Percentiles rank a stretch among this genome's conserved stretches.
Evolutionary conservation across 2,113 vertebrate genomes (phyloP).

Genomic region (Calcarius ornatus): DNA sequence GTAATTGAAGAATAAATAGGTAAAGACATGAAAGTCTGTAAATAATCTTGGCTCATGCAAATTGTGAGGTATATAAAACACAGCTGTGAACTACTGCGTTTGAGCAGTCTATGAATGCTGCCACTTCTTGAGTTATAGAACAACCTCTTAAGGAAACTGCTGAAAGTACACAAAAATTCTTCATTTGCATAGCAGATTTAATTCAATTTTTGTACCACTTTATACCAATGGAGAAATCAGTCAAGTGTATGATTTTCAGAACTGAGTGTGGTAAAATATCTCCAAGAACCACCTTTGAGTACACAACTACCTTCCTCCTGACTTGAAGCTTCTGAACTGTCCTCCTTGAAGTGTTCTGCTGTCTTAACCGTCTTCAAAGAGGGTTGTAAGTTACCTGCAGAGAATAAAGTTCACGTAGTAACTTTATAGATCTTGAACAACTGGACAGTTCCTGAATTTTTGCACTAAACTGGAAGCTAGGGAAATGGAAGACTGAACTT

Average conservation of each 20-base stretch:
- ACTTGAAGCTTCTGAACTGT: constrained; percentile 93
- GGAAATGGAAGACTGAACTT: not conserved
- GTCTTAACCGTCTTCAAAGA: constrained; percentile 79
- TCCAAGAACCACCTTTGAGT: constrained; percentile 25
- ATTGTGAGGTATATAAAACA: not conserved
- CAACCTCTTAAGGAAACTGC: not conserved
- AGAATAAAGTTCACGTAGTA: constrained; percentile 61
- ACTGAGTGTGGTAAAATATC: not conserved
- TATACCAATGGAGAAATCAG: not conserved
- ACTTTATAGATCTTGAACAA: constrained; percentile 36
- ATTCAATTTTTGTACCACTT: not conserved
- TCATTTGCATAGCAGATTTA: not conserved
- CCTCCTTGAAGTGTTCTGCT: constrained; percentile 82
- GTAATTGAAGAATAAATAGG: not conserved
- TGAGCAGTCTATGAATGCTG: not conserved
- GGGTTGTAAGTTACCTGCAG: constrained; percentile 81
- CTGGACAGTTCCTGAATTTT: not conserved
- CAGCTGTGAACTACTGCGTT: not conserved
- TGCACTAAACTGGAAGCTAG: not conserved
- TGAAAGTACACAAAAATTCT: not conserved
- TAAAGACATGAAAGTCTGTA: not conserved
- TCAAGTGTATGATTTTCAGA: not conserved
- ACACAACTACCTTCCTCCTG: constrained; percentile 88
- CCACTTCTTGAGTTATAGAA: not conserved
- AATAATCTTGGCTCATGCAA: not conserved